Conservation (phyloP, 2,888 invertebrate species). For the Ceratothoa steindachneri region DNA sequence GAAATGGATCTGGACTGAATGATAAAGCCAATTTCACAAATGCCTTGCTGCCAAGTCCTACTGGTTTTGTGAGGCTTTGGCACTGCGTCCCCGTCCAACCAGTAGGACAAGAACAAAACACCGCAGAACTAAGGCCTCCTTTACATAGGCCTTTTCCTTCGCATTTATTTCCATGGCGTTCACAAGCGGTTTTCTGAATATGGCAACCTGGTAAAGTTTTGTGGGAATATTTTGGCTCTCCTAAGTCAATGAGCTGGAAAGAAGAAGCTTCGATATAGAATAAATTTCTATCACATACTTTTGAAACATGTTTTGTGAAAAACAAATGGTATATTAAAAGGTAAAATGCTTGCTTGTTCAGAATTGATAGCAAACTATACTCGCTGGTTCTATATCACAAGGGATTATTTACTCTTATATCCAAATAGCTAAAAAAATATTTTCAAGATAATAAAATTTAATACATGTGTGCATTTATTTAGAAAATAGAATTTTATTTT, state of each 20-base stretch:
- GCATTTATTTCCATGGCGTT: slow-evolving; percentile 6
- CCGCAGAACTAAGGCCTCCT: slow-evolving; percentile 6
- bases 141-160: slow-evolving; percentile 25
- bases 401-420: too few species aligned
- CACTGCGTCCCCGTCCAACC: slow-evolving; percentile 31
- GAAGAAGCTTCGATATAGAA: too few species aligned
- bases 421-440: too few species aligned
- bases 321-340: too few species aligned
- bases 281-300: too few species aligned
- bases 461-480: too few species aligned
- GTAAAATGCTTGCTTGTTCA: too few species aligned
- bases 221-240: slow-evolving; percentile 66
- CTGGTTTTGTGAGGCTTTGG: slow-evolving; percentile 21
- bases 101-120: slow-evolving; percentile 17
- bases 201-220: slow-evolving; percentile 70
- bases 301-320: too few species aligned
- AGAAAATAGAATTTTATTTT: too few species aligned
- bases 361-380: too few species aligned
- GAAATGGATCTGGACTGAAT: slow-evolving; percentile 28
- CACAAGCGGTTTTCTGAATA: slow-evolving; percentile 26
- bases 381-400: too few species aligned
- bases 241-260: slow-evolving; percentile 60
- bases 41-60: slow-evolving; percentile 12
- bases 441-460: too few species aligned
- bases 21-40: slow-evolving; percentile 31